A percentile compares a stretch with the other conserved stretches of the same genome.
phyloP scores from a whole-genome alignment of 1,140 invertebrate species.

The Carposina sasakii region DNA sequence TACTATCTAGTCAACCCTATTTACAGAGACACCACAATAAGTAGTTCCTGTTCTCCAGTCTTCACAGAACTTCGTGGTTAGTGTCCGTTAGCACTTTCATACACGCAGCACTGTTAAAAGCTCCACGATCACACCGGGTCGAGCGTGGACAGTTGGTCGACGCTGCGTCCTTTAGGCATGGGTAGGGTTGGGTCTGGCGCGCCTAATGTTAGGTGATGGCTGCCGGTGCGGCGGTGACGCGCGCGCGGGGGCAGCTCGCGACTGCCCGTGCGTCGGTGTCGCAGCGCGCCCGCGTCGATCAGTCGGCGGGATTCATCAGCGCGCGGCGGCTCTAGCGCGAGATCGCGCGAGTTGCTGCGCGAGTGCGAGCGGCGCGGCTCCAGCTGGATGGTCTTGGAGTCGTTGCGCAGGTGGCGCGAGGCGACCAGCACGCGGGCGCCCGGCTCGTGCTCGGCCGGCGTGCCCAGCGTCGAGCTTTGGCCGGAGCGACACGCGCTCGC shows the following conservation, averaged over 20 bases:
- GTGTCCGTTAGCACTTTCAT: no score
- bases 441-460: conserved; percentile 38
- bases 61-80: no score
- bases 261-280: conserved; percentile 74
- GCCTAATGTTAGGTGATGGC: conserved; percentile 65
- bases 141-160: conserved; percentile 46
- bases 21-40: no score
- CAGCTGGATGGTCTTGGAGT: conserved; percentile 75
- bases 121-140: no score
- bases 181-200: conserved; percentile 50
- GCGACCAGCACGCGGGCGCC: conserved; percentile 66
- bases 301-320: conserved; percentile 54
- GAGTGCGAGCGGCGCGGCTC: conserved; percentile 68
- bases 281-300: conserved; percentile 63
- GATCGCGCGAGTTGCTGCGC: conserved; percentile 41
- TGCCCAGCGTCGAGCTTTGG: conserved; percentile 56
- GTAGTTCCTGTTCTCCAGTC: no score
- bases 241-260: conserved; percentile 65
- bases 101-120: no score
- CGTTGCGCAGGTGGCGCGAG: conserved; percentile 74
- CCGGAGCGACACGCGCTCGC: conserved; percentile 62
- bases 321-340: conserved; percentile 43
- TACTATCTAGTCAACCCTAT: no score
- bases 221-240: conserved; percentile 62
- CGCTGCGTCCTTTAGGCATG: conserved; percentile 56